These are phyloP conservation scores for Pheosia gnoma DNA, from an alignment of 2,888 invertebrate species.

Conservation along the genomic window DNA sequence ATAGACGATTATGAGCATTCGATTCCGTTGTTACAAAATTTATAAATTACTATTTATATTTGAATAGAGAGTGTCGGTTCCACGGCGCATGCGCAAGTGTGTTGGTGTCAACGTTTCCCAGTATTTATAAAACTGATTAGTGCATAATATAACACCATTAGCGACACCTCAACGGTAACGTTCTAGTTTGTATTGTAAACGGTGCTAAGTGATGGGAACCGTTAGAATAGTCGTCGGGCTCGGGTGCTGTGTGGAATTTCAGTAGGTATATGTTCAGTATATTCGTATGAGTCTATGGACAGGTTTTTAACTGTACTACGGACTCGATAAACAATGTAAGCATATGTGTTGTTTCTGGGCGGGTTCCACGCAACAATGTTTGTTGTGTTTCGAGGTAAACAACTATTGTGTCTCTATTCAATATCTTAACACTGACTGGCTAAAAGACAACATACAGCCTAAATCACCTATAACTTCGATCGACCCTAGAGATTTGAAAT, in stretches of 20 bases:
- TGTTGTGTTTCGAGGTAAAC: background rate
- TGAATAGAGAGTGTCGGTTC: background rate
- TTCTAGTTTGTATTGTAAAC: constrained; percentile 30
- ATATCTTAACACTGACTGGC: too few relatives aligned
- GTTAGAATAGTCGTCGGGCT: too few relatives aligned
- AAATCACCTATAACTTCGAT: too few relatives aligned
- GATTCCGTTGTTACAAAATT: background rate
- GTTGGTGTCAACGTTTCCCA: constrained; percentile 24
- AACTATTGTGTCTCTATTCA: background rate
- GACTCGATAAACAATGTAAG: constrained; percentile 1
- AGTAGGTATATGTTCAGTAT: background rate
- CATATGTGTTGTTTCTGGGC: background rate
- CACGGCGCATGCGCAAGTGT: background rate
- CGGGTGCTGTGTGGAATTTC: background rate
- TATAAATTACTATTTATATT: background rate
- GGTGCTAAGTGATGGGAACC: constrained; percentile 30
- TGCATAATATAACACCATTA: constrained; percentile 30
- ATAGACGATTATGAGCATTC: constrained; percentile 3
- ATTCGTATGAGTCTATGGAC: background rate
- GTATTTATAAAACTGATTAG: constrained; percentile 31
- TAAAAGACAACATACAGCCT: too few relatives aligned
- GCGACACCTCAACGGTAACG: constrained; percentile 28
- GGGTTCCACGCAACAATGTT: background rate
- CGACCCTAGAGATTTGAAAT: too few relatives aligned
- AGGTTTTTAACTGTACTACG: too few relatives aligned